Evolutionary conservation across 2,888 invertebrate species (phyloP), one percentile per base, ranked within the genome.

Genomic region (Acrobasis suavella): DNA sequence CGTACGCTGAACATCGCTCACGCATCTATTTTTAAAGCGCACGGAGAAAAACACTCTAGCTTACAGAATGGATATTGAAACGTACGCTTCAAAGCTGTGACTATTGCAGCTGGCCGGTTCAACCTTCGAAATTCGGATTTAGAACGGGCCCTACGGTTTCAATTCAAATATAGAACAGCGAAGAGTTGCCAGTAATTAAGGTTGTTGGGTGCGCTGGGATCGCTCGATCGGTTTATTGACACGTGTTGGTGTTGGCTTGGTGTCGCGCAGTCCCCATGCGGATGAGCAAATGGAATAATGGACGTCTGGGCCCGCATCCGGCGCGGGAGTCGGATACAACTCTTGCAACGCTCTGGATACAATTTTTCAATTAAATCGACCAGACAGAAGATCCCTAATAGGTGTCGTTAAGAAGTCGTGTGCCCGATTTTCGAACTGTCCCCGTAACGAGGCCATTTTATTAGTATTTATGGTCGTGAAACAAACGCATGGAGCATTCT

Each of bases 241-340:
- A 87, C 86, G 86, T 84, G 87, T 82, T 74, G 72, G 78, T 78
- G 77, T 78, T 75, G 75, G 62, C 62, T 71, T 66, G 67, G 72
- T 66, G 68, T 67, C 69, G 68, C 66, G 63, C 49, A 62, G 91
- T 87, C 89, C 91, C 90, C 87, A 87, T 86, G 90, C 92, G 92
- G 92, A 92, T 91, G 91, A 76, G 85, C 91, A 89, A 91, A 92
- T 92, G 91, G 91, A 82, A 92, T 92, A 92, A 92, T 91, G 86
- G 91, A 75, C 88, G 91, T 91, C 91, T 91, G 92, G 86, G 91
- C 92, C 92, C 91, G 92, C 92, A 91, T 92, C 92, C 92, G 91
- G 85, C 88, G 86, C 87, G 83, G 81, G 82, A 86, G 80, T 88
- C 89, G 89, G 90, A 89, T 89, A 87, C 91, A 83, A 88, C 90